These are phyloP conservation scores for Polyommatus iphigenia DNA, from an alignment of 2,888 invertebrate species.

Conservation along the genomic window DNA sequence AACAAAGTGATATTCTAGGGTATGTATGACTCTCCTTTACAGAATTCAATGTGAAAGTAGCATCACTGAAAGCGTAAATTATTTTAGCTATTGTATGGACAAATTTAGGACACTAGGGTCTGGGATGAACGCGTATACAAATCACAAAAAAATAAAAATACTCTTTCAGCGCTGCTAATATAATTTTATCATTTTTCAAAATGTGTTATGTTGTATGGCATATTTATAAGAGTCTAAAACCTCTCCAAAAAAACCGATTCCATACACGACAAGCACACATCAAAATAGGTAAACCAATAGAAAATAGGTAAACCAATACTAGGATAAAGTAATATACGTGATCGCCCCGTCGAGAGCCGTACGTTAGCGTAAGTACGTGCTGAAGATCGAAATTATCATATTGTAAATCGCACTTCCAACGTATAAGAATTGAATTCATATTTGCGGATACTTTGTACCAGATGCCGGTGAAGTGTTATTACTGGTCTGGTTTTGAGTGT, in stretches of 20 bases:
- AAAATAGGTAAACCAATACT: neutral
- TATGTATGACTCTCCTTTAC: no score
- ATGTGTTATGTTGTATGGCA: no score
- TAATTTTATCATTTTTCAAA: no score
- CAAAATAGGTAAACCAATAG: neutral
- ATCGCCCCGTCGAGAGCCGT: slow-evolving; percentile 59
- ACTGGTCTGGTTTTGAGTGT: neutral
- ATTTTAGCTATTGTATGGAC: no score
- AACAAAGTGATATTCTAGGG: no score
- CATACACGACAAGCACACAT: neutral
- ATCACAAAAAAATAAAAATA: no score
- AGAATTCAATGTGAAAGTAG: no score
- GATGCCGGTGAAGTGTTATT: neutral
- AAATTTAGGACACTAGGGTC: no score
- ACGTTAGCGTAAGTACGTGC: slow-evolving; percentile 40
- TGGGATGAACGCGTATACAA: no score
- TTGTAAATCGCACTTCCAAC: slow-evolving; percentile 28
- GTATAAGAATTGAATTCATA: slow-evolving; percentile 27
- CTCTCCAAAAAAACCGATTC: neutral
- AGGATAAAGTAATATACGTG: slow-evolving; percentile 43
- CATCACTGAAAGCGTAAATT: no score
- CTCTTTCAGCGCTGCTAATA: no score
- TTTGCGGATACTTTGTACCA: slow-evolving; percentile 16
- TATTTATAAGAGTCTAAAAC: neutral
- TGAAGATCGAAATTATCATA: slow-evolving; percentile 33